A percentile compares a stretch with the other conserved stretches of the same genome.
Evolutionary conservation across 2,113 vertebrate genomes (phyloP).

Genomic region (Chaetorhynchus papuensis): DNA sequence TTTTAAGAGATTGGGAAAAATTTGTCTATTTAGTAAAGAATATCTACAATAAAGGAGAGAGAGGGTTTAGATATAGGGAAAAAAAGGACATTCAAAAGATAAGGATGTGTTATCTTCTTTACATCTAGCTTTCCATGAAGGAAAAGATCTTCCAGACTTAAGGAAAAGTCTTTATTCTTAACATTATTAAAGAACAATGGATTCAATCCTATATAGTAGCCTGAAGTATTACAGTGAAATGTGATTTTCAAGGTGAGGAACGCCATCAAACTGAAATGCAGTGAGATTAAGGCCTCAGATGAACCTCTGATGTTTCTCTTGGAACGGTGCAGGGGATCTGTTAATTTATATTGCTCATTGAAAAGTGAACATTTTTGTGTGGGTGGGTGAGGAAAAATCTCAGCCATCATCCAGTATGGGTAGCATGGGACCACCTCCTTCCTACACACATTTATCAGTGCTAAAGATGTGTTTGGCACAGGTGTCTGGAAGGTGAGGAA

Average conservation of each 20-base stretch:
- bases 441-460: not conserved
- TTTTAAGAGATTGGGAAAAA: not conserved
- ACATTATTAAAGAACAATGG: not conserved
- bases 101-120: not conserved
- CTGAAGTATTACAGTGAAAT: not conserved
- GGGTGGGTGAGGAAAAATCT: constrained; percentile 47
- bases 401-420: not conserved
- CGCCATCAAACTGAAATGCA: accelerated
- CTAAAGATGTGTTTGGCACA: constrained; percentile 42
- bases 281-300: constrained; percentile 3
- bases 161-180: not conserved
- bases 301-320: constrained; percentile 26
- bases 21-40: not conserved
- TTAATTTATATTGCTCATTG: constrained; percentile 22
- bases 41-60: not conserved
- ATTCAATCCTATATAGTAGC: not conserved
- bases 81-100: not conserved
- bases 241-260: not conserved
- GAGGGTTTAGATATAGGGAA: accelerated
- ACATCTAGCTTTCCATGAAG: not conserved
- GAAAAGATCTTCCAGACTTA: not conserved
- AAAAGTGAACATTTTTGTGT: constrained; percentile 32
- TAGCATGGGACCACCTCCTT: constrained; percentile 23
- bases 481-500: constrained; percentile 48
- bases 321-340: not conserved